Conservation (phyloP, 2,113 vertebrate genomes). For the Anhinga anhinga region DNA sequence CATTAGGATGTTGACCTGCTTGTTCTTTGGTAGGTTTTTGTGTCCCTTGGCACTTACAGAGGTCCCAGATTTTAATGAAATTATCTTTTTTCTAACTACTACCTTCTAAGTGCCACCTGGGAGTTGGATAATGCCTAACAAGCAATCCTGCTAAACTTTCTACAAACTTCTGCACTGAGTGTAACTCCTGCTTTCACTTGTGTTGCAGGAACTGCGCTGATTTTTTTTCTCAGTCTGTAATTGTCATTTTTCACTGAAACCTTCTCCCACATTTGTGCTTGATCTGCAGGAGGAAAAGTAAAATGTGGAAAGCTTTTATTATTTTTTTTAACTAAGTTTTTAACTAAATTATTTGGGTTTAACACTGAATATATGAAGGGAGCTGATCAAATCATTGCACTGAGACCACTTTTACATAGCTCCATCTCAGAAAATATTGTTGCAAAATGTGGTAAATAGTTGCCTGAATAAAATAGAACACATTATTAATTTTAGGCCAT, state of each 20-base stretch:
- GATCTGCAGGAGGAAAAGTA: neutral
- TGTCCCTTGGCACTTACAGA: neutral
- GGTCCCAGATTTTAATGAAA: neutral
- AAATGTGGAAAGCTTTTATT: neutral
- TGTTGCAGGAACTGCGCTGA: neutral
- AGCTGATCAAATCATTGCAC: neutral
- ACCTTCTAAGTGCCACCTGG: neutral
- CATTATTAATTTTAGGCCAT: neutral
- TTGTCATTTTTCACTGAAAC: neutral
- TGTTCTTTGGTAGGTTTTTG: neutral
- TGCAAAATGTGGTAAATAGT: neutral
- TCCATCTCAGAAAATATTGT: neutral
- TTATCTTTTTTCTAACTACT: neutral
- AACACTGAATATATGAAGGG: neutral
- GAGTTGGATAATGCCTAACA: neutral
- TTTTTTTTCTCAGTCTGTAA: neutral
- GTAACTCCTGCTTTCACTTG: accelerated
- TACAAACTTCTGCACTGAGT: neutral
- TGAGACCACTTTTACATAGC: neutral
- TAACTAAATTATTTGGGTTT: neutral
- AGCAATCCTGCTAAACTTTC: neutral
- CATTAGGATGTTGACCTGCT: neutral
- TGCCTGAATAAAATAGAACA: neutral
- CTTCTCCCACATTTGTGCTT: neutral
- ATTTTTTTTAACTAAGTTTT: neutral